Conservation (phyloP, 1,140 invertebrate genomes). For the Drosophila insularis region DNA sequence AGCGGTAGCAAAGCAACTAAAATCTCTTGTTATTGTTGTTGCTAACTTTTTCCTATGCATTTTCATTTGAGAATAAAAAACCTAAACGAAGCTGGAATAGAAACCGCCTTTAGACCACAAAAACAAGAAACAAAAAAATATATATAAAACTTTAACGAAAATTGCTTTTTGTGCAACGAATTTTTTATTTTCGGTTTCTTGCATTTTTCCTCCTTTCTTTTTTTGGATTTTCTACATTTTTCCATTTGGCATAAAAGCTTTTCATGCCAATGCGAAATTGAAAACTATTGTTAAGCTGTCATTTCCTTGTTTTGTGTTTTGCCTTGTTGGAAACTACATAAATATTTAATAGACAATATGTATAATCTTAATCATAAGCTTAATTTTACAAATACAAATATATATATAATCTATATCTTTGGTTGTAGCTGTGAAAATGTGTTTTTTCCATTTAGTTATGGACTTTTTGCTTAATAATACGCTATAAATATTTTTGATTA, state of each 20-base stretch:
- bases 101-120: neutral
- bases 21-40: conserved; percentile 34
- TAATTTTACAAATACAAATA: neutral
- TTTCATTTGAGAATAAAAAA: conserved; percentile 41
- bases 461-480: conserved; percentile 14
- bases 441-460: conserved; percentile 42
- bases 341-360: conserved; percentile 46
- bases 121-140: neutral
- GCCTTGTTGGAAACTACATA: conserved; percentile 5
- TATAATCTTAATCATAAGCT: conserved; percentile 58
- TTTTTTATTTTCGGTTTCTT: conserved; percentile 23
- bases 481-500: conserved; percentile 26
- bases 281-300: conserved; percentile 43
- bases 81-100: conserved; percentile 8
- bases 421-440: conserved; percentile 73
- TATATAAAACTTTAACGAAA: conserved; percentile 41
- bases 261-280: conserved; percentile 31
- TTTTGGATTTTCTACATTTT: conserved; percentile 28
- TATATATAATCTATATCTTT: conserved; percentile 53
- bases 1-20: neutral
- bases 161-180: conserved; percentile 65
- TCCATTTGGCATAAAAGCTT: conserved; percentile 44
- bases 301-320: conserved; percentile 58
- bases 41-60: conserved; percentile 35
- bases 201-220: conserved; percentile 23